phyloP scores from a whole-genome alignment of 2,888 invertebrate genomes.

The Melanostoma mellinum region DNA sequence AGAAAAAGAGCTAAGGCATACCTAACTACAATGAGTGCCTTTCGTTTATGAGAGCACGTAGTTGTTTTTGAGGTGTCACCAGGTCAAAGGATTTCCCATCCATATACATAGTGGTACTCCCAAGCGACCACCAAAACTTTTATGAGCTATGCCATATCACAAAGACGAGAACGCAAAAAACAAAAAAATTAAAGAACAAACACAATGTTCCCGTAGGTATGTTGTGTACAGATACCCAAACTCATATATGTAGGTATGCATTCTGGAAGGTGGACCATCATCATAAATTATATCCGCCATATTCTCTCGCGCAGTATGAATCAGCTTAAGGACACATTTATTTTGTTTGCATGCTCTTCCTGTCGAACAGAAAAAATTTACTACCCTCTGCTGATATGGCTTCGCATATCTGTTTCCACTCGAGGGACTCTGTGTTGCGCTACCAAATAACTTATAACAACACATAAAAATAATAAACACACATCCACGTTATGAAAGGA shows the following conservation, averaged over 20 bases:
- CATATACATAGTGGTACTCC: constrained; percentile 18
- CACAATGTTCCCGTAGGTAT: no score
- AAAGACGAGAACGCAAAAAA: no score
- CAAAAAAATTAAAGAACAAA: no score
- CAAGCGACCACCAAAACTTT: constrained; percentile 19
- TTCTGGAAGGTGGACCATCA: constrained; percentile 48
- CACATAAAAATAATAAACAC: constrained; percentile 10
- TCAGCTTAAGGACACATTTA: constrained; percentile 36
- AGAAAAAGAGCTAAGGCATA: not conserved
- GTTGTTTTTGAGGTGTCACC: constrained; percentile 29
- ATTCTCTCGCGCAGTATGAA: constrained; percentile 40
- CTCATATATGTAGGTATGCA: not conserved
- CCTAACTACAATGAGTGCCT: not conserved
- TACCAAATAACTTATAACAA: constrained; percentile 28
- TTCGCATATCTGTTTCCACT: constrained; percentile 56
- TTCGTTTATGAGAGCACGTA: constrained; percentile 22
- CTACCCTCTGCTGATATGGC: constrained; percentile 46
- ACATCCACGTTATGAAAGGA: not conserved
- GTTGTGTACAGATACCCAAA: no score
- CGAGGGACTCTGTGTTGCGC: constrained; percentile 38
- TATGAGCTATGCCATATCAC: constrained; percentile 33
- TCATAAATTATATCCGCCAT: constrained; percentile 47
- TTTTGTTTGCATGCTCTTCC: constrained; percentile 16
- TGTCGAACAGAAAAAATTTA: constrained; percentile 52
- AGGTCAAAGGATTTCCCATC: constrained; percentile 40